Evolutionary conservation across 64 coral and sea anemone genomes (phyloP).

Genomic region (Pocillopora verrucosa): DNA sequence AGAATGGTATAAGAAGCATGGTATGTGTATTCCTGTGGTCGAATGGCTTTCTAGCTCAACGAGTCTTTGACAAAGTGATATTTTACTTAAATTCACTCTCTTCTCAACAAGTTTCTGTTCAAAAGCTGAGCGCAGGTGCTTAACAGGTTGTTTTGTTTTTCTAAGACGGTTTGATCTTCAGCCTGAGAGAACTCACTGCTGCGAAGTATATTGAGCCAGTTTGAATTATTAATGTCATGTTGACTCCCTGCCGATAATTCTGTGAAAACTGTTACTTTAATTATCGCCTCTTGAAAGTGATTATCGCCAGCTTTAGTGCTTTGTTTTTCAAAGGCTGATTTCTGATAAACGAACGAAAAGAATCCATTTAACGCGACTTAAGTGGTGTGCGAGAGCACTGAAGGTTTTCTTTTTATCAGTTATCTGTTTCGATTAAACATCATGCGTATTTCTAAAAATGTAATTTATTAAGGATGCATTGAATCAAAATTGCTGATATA

Average conservation of each 20-base stretch:
- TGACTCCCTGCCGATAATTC: slow-evolving; percentile 39
- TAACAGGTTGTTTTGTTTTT: slow-evolving; percentile 4
- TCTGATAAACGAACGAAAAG: background rate
- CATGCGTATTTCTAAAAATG: background rate
- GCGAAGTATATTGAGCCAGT: background rate
- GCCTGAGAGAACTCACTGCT: background rate
- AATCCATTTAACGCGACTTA: background rate
- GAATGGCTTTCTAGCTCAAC: slow-evolving; percentile 35
- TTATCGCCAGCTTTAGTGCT: background rate
- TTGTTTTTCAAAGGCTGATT: background rate
- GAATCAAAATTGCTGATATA: slow-evolving; percentile 7
- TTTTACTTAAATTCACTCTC: slow-evolving; percentile 1
- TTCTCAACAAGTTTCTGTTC: slow-evolving; percentile 26
- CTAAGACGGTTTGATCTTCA: slow-evolving; percentile 21
- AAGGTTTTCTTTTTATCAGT: background rate
- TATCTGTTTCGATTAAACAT: background rate
- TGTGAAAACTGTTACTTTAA: slow-evolving; percentile 48
- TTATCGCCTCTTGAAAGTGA: slow-evolving; percentile 25
- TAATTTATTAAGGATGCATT: background rate
- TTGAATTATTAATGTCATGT: slow-evolving; percentile 8
- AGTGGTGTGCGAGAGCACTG: background rate
- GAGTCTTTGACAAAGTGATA: slow-evolving; percentile 41
- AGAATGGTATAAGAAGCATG: background rate
- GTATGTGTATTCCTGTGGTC: background rate
- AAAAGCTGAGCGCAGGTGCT: slow-evolving; percentile 13